Percentiles rank a stretch among this genome's conserved stretches.
Evolutionary conservation across 2,888 invertebrate species (phyloP).

Genomic region (Fragum sueziense): DNA sequence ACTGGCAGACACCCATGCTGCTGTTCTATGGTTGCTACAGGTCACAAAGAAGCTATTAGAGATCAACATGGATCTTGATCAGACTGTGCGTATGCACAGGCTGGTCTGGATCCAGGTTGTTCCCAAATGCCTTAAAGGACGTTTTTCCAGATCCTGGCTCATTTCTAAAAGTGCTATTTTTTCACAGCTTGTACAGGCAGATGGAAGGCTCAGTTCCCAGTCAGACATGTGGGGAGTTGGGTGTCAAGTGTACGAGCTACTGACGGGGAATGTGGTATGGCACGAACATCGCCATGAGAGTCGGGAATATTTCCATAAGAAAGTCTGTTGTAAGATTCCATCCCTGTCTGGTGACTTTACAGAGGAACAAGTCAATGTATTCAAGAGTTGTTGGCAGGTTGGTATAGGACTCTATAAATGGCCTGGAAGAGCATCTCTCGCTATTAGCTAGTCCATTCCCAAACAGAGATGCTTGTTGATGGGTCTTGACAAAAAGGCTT

Average conservation of each 20-base stretch:
- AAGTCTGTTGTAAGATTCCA: constrained; percentile 11
- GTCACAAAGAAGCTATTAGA: too few species aligned
- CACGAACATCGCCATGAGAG: constrained; percentile 39
- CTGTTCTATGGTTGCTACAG: too few species aligned
- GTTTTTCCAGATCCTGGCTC: too few species aligned
- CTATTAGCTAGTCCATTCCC: background rate
- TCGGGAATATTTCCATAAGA: constrained; percentile 30
- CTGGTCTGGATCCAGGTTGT: too few species aligned
- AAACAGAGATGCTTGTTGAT: too few species aligned
- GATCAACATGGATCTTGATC: too few species aligned
- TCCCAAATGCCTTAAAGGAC: too few species aligned
- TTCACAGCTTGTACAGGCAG: constrained; percentile 35
- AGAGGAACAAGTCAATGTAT: constrained; percentile 1
- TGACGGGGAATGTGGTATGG: constrained; percentile 46
- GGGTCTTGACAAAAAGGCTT: too few species aligned
- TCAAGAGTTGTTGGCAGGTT: constrained; percentile 33
- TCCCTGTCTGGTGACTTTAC: background rate
- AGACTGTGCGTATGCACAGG: too few species aligned
- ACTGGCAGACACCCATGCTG: too few species aligned
- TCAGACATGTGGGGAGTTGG: constrained; percentile 55
- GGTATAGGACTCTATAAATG: background rate
- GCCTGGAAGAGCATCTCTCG: too few species aligned
- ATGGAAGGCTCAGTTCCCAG: constrained; percentile 24
- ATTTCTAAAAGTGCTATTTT: too few species aligned
- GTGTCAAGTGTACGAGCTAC: constrained; percentile 45